phyloP scores from a whole-genome alignment of 2,113 vertebrate species.

The Ifrita kowaldi region DNA sequence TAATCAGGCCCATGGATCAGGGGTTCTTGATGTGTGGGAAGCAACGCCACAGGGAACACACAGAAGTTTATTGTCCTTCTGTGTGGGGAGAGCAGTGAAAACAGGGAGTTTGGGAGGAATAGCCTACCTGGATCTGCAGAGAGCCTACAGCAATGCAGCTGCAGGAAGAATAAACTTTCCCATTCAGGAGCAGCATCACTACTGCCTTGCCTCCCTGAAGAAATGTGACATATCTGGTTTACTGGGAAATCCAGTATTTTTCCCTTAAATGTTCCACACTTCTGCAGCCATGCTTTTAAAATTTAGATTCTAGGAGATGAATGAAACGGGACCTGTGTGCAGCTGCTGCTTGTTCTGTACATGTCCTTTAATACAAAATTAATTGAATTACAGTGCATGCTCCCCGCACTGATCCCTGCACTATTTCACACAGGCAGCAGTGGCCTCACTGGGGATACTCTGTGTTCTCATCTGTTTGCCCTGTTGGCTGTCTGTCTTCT shows the following conservation, averaged over 20 bases:
- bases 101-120: background rate
- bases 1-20: background rate
- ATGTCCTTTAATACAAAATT: background rate
- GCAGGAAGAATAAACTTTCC: background rate
- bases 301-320: background rate
- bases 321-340: background rate
- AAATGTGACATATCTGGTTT: background rate
- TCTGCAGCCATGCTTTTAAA: background rate
- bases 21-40: background rate
- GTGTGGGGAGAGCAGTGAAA: background rate
- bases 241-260: background rate
- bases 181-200: background rate
- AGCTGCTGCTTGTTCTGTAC: conserved; percentile 14
- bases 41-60: background rate
- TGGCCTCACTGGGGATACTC: background rate
- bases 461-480: background rate
- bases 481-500: background rate
- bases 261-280: background rate
- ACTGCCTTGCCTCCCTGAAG: background rate
- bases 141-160: background rate
- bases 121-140: background rate
- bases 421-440: background rate
- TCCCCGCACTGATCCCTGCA: background rate
- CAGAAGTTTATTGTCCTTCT: background rate
- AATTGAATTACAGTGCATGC: background rate